These are phyloP conservation scores for Flexamia atlantica DNA, from an alignment of 2,888 invertebrate species.

Conservation along the genomic window DNA sequence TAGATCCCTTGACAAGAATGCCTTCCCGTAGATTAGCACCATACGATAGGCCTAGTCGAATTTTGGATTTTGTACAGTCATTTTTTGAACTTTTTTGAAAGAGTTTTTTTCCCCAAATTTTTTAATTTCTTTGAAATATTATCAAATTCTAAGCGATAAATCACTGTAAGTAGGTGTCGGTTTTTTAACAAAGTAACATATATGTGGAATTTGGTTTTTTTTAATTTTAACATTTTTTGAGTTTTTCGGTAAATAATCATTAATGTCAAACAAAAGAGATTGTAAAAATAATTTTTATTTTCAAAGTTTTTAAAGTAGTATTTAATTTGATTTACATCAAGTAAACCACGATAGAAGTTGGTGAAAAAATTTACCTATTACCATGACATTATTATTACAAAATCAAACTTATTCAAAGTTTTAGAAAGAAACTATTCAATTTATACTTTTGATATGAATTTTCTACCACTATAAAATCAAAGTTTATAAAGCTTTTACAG, in stretches of 20 bases:
- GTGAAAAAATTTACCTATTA: no score
- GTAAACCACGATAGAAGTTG: no score
- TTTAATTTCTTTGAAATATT: not conserved
- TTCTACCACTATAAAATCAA: no score
- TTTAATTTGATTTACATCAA: no score
- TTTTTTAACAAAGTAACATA: slow-evolving; percentile 5
- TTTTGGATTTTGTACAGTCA: slow-evolving; percentile 23
- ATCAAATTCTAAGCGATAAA: not conserved
- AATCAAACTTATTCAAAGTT: no score
- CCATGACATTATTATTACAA: no score
- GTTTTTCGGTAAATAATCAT: slow-evolving; percentile 35
- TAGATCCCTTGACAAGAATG: slow-evolving; percentile 48
- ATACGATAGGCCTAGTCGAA: slow-evolving; percentile 21
- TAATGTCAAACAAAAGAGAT: not conserved
- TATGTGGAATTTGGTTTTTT: not conserved
- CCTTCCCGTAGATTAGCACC: slow-evolving; percentile 48
- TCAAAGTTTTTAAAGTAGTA: no score
- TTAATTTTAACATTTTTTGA: slow-evolving; percentile 23
- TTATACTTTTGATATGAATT: no score
- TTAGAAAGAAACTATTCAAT: no score
- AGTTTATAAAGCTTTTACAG: no score
- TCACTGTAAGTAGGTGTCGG: not conserved
- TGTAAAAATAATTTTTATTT: no score
- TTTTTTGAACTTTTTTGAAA: not conserved
- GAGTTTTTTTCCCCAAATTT: not conserved